Evolutionary conservation across 2,113 vertebrate genomes (phyloP), one percentile per base, ranked within the genome.

Genomic region (Corvus moneduloides): DNA sequence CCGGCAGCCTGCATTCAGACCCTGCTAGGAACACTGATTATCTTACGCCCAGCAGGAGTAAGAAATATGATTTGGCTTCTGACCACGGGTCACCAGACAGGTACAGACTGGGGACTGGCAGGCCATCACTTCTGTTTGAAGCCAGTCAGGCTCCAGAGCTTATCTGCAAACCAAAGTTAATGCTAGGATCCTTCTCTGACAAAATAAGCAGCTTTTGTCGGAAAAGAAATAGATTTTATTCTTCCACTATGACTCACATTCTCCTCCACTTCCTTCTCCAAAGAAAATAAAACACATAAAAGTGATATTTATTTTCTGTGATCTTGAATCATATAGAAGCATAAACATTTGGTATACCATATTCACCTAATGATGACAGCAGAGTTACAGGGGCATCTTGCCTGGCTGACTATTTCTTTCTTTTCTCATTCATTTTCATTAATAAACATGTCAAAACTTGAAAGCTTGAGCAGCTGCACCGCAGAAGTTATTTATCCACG

Each of bases 351-450:
- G 37, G 32, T 87, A 76, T 16, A 84, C 12, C 1, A 3, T 77
- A 54, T 96, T 93, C 90, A 94, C 75, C 48, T 89, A 84, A 95
- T 49, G 61, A 90, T 88, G 92, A 97, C 81, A 92, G 59, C 71
- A 87, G 56, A 92, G 43, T 82, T 87, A 89, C 48, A 90, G 66
- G 35, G 48, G 23, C 85, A 77, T 90, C 71, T 79, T 95, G 61
- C 75, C 44, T 86, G 61, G 12, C 46, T 87, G 77, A 37, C 64
- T 93, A 12, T 76, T 93, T 80, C 93, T 93, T 82, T 90, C 67
- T 91, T 80, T 92, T 79, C 59, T 62, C 24, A 88, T 68, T 69
- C 19, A 39, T 92, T 92, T 83, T 88, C 48, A 77, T 83, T 86
- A 94, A 96, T 64, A 92, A 90, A 90, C 35, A 84, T 84, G 80